Evolutionary conservation across 2,797 vertebrate genomes (phyloP).

Genomic region (Onychomys arenicola): DNA sequence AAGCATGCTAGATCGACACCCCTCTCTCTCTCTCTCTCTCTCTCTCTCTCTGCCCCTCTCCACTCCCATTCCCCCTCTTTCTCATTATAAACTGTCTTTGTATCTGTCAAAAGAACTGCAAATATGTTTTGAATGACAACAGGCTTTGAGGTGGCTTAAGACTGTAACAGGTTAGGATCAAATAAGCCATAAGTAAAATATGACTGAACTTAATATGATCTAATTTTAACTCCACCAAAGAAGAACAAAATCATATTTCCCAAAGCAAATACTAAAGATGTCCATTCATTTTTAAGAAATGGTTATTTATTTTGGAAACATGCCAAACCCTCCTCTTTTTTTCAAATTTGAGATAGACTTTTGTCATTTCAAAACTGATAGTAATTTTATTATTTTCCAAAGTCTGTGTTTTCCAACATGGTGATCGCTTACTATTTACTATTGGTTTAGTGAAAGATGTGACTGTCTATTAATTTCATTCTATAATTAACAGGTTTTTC

Average conservation of each 20-base stretch:
- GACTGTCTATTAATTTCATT: not conserved
- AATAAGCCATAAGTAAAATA: constrained; percentile 59
- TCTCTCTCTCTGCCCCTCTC: not conserved
- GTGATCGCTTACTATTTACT: not conserved
- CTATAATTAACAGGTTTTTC: not conserved
- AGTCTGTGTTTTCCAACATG: constrained; percentile 29
- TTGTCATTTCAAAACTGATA: not conserved
- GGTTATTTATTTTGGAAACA: constrained; percentile 54
- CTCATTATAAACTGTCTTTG: not conserved
- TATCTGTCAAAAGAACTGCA: constrained; percentile 58
- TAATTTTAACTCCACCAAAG: constrained; percentile 82
- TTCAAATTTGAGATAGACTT: constrained; percentile 47
- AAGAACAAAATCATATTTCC: constrained; percentile 44
- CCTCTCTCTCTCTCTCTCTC: not conserved
- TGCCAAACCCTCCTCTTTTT: not conserved
- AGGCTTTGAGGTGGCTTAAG: constrained; percentile 68
- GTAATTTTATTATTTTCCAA: not conserved
- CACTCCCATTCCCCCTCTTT: too few species aligned
- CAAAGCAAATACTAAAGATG: not conserved
- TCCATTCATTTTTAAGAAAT: constrained; percentile 35
- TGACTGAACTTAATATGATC: constrained; percentile 81
- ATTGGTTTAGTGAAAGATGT: constrained; percentile 15
- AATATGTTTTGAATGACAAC: constrained; percentile 65
- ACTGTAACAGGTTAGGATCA: constrained; percentile 66
- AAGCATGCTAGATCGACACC: not conserved